These are phyloP conservation scores for Spermophilus dauricus DNA, from an alignment of 2,113 vertebrate genomes.

Conservation along the genomic window DNA sequence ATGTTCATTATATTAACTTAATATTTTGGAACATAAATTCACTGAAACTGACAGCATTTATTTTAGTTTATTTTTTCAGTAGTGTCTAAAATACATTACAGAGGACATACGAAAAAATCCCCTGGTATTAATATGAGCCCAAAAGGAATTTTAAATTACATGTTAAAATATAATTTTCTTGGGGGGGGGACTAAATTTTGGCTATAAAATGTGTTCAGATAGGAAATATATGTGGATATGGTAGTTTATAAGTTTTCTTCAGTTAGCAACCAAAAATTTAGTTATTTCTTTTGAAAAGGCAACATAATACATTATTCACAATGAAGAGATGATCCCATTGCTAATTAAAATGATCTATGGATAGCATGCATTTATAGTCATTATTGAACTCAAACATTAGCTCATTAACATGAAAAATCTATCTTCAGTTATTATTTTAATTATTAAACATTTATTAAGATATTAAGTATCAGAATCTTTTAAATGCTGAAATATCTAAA, in stretches of 20 bases:
- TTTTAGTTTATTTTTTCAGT: not conserved
- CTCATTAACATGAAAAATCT: not conserved
- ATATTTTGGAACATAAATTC: not conserved
- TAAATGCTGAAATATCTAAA: not conserved
- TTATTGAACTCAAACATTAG: not conserved
- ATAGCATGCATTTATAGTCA: not conserved
- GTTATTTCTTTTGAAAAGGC: not conserved
- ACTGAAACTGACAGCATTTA: not conserved
- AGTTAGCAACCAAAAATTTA: not conserved
- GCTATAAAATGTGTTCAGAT: not conserved
- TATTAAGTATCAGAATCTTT: not conserved
- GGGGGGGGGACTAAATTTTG: not conserved
- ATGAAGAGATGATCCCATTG: not conserved
- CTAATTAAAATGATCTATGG: not conserved
- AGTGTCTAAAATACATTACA: not conserved
- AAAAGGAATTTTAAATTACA: not conserved
- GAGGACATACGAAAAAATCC: not conserved
- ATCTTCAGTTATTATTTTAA: not conserved
- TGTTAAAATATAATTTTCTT: conserved; percentile 6
- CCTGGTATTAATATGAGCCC: not conserved
- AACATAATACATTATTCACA: not conserved
- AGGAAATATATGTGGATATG: not conserved
- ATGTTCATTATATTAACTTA: not conserved
- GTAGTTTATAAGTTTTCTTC: not conserved
- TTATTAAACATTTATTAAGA: not conserved